Evolutionary conservation across 2,113 vertebrate species (phyloP).

Genomic region (Macquaria ambigua): DNA sequence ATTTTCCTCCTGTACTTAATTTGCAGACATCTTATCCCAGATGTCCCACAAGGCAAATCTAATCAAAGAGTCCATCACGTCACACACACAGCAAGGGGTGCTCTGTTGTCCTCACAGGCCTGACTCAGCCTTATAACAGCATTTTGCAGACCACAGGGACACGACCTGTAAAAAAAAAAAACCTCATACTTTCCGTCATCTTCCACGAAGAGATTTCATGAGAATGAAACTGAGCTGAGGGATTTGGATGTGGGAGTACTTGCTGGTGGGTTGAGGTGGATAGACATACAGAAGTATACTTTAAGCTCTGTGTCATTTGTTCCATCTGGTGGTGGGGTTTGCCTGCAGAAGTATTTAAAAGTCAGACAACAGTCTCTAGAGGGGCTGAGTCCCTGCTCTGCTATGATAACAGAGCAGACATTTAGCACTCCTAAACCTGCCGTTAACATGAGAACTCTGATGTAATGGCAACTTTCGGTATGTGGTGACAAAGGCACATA

Average conservation of each 20-base stretch:
- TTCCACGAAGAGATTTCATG: constrained; percentile 35
- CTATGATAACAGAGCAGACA: constrained; percentile 45
- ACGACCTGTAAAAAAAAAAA: background rate
- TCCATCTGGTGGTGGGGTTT: constrained; percentile 65
- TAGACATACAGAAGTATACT: constrained; percentile 45
- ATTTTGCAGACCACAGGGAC: constrained; percentile 45
- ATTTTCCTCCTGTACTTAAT: constrained; percentile 34
- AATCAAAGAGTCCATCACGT: constrained; percentile 36
- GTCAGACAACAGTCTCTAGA: constrained; percentile 56
- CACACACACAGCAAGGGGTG: background rate
- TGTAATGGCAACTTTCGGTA: background rate
- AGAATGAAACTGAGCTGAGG: constrained; percentile 41
- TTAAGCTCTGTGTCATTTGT: constrained; percentile 66
- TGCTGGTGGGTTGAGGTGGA: constrained; percentile 52
- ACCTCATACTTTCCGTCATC: constrained; percentile 63
- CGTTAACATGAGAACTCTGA: constrained; percentile 29
- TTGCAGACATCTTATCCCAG: constrained; percentile 13
- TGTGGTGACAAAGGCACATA: background rate
- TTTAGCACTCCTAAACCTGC: constrained; percentile 18
- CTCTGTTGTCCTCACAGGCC: constrained; percentile 31
- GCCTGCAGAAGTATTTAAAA: constrained; percentile 67
- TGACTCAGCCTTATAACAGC: constrained; percentile 63
- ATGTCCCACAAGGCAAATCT: constrained; percentile 12
- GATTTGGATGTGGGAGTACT: constrained; percentile 46
- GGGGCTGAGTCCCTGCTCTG: constrained; percentile 19